Conservation (phyloP, 2,888 invertebrate species). For the Linnaemya tessellans region DNA sequence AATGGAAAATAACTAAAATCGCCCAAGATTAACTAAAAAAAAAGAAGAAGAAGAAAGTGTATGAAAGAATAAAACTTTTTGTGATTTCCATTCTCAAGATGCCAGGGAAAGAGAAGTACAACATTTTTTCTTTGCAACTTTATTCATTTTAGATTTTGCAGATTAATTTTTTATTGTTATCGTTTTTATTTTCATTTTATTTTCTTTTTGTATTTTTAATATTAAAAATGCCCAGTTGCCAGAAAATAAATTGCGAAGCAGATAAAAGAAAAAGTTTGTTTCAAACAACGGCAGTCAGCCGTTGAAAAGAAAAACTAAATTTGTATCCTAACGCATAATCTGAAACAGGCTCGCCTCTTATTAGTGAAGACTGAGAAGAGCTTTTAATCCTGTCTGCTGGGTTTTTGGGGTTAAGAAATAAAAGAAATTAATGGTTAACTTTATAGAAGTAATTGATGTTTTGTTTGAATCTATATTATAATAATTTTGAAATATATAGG, state of each 20-base stretch:
- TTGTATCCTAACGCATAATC: not conserved
- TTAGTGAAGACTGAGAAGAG: not conserved
- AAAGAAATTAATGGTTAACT: no score
- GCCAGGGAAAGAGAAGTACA: not conserved
- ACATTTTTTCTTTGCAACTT: constrained; percentile 18
- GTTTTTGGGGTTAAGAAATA: no score
- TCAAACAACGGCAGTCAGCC: not conserved
- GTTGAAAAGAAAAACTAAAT: not conserved
- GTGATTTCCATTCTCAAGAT: constrained; percentile 12
- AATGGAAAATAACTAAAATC: not conserved
- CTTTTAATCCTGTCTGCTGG: no score
- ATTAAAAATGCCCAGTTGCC: constrained; percentile 47
- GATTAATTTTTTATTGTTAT: not conserved
- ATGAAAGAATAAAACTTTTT: constrained; percentile 12
- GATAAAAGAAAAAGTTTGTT: constrained; percentile 57
- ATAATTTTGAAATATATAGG: no score
- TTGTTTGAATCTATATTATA: no score
- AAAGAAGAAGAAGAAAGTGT: not conserved
- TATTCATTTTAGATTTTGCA: constrained; percentile 15
- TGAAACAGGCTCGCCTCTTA: no score
- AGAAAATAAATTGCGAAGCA: constrained; percentile 35
- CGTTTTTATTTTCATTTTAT: not conserved
- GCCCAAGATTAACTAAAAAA: not conserved
- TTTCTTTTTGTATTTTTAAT: not conserved
- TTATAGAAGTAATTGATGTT: no score